Conservation (phyloP, 2,113 vertebrate genomes). For the Leucosticte australis region DNA sequence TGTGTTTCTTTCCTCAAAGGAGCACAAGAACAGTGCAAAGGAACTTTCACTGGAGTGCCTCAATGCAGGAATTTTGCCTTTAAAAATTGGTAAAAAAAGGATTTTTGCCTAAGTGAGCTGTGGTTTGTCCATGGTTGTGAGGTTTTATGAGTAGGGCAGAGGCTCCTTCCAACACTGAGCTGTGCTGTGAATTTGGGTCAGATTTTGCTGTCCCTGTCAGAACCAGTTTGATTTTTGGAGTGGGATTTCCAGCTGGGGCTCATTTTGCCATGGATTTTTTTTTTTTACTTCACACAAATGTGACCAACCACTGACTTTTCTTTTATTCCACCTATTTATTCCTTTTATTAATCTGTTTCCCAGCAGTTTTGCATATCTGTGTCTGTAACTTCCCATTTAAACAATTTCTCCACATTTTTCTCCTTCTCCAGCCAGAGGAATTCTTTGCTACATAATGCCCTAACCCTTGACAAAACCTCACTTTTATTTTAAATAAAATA, state of each 20-base stretch:
- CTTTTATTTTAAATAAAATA: neutral
- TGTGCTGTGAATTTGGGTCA: neutral
- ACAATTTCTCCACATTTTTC: neutral
- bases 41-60: no score
- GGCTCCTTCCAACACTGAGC: neutral
- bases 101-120: neutral
- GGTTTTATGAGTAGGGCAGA: neutral
- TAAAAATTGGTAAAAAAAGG: neutral
- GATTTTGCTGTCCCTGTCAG: neutral
- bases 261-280: neutral
- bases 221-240: neutral
- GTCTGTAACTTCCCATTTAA: neutral
- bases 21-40: no score
- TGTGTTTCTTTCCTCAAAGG: no score
- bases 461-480: neutral
- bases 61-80: neutral
- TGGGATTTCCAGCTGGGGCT: neutral
- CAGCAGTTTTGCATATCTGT: neutral
- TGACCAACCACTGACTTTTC: neutral
- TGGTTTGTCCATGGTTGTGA: fast-evolving
- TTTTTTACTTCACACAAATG: neutral
- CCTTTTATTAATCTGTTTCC: neutral
- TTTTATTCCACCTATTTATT: neutral
- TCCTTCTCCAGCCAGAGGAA: neutral
- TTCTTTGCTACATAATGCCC: neutral